Evolutionary conservation across 2,888 invertebrate species (phyloP), one percentile per base, ranked within the genome.

Genomic region (Ditula angustiorana): DNA sequence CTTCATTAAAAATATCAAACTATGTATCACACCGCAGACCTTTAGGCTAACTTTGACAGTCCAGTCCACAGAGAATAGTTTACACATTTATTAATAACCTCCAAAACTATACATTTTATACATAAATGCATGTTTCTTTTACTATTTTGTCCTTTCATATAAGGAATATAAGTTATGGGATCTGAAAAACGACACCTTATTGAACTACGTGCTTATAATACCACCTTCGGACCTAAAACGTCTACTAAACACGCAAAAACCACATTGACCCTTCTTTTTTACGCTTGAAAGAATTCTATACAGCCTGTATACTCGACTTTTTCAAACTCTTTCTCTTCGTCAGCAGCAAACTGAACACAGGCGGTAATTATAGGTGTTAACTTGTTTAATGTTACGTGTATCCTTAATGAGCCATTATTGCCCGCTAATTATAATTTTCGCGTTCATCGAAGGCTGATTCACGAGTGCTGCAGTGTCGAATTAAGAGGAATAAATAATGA

Each of bases 191-290:
- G n/a, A n/a, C 10, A 5, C 26, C 53, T 33, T 24, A 5, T 10
- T 30, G 21, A 26, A 26, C 26, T 28, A 28, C 49, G 59, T 37
- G 49, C 19, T 49, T 26, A 26, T 13, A 23, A n/a, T n/a, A 35
- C 33, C 10, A 5, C 16, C 2, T 8, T 5, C 49, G 28, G 26
- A 24, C 49, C 49, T 19, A 37, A 49, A 49, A 52, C 13, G 19
- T 28, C 44, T 37, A 50, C 60, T 61, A 52, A 61, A 61, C 53
- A 24, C 52, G 61, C 53, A 53, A 61, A 53, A 53, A 53, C 30
- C 53, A 61, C 53, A 44, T 46, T 30, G n/a, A 23, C 24, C 23
- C 46, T 53, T 61, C 23, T 61, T 52, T 41, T 53, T 61, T 52
- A 60, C 30, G 37, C 23, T 26, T 26, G 21, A 21, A 23, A 50